Conservation (phyloP, 1,140 invertebrate species). For the Parapsyche elsis region DNA sequence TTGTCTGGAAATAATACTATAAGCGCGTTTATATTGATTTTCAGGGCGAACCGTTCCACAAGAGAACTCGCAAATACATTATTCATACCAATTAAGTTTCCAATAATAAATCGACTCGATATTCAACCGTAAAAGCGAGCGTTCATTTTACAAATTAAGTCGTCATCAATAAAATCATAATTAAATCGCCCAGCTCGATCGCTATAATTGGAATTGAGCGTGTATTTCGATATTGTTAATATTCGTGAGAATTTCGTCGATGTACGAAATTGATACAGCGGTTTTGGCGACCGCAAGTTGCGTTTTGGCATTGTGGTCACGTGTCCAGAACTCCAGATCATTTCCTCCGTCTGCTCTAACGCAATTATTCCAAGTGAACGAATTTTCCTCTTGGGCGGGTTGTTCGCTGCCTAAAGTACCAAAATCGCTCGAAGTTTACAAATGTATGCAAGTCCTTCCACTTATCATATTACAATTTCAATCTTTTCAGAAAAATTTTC, state of each 20-base stretch:
- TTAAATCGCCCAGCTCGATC: neutral
- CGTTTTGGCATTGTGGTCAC: neutral
- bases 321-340: slow-evolving; percentile 45
- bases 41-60: neutral
- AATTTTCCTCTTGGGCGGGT: slow-evolving; percentile 43
- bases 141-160: slow-evolving; percentile 11
- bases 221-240: neutral
- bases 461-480: neutral
- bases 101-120: slow-evolving; percentile 13
- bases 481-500: neutral
- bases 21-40: neutral
- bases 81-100: slow-evolving; percentile 27
- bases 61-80: slow-evolving; percentile 9
- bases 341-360: slow-evolving; percentile 51
- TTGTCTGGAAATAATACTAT: slow-evolving; percentile 1
- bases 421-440: neutral
- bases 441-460: neutral
- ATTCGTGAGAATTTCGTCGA: neutral
- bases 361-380: slow-evolving; percentile 53
- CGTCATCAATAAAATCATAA: slow-evolving; percentile 3
- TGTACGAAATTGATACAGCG: neutral
- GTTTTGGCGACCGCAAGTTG: neutral
- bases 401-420: neutral
- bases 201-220: neutral
- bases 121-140: neutral